These are phyloP conservation scores for Phylloscopus whistleri DNA, from an alignment of 2,113 vertebrate species.

Conservation along the genomic window DNA sequence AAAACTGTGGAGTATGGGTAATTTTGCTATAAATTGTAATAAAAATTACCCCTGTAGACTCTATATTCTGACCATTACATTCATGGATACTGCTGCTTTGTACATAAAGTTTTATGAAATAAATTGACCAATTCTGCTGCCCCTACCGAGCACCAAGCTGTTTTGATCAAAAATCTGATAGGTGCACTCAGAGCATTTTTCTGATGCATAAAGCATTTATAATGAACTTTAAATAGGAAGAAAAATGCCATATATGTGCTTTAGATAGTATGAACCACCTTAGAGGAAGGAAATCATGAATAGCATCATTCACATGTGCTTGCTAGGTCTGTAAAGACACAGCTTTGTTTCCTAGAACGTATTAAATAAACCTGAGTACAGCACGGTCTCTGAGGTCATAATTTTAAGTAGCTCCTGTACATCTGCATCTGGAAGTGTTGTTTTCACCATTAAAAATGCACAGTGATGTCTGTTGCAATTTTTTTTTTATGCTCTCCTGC, in stretches of 20 bases:
- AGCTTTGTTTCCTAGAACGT: constrained; percentile 10
- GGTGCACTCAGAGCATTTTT: constrained; percentile 26
- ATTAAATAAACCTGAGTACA: constrained; percentile 8
- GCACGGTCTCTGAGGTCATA: not conserved
- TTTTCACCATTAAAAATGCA: not conserved
- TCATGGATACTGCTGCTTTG: constrained; percentile 75
- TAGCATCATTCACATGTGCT: not conserved
- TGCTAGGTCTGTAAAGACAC: constrained; percentile 36
- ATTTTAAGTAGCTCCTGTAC: not conserved
- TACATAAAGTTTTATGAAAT: constrained; percentile 83
- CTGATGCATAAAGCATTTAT: constrained; percentile 40
- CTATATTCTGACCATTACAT: constrained; percentile 74
- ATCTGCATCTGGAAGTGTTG: not conserved
- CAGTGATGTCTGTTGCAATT: not conserved
- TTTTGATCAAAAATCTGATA: constrained; percentile 72
- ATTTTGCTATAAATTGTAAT: constrained; percentile 77
- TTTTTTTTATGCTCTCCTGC: not conserved
- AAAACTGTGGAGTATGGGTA: constrained; percentile 72
- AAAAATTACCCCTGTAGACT: constrained; percentile 76
- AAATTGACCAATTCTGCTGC: constrained; percentile 71
- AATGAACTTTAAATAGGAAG: constrained; percentile 61
- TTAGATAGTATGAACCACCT: not conserved
- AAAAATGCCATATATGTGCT: not conserved
- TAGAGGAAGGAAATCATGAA: not conserved
- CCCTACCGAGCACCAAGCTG: constrained; percentile 56